Conservation (phyloP, 1,140 invertebrate species). For the Brachionus koreanus region DNA sequence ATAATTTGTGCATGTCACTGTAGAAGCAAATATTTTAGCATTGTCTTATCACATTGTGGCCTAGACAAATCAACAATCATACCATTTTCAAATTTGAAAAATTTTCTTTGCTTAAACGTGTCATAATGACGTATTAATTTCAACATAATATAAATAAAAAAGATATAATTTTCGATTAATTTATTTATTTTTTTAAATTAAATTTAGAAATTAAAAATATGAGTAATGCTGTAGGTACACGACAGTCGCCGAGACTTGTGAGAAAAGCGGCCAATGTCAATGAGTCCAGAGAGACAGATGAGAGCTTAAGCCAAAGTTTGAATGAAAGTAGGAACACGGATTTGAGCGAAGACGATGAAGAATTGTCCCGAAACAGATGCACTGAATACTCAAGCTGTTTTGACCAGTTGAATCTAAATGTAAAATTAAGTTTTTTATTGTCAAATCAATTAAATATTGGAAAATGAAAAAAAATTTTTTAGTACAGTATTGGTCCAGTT, state of each 20-base stretch:
- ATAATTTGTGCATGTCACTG: background rate
- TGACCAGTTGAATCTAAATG: background rate
- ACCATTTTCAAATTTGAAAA: background rate
- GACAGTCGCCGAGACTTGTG: background rate
- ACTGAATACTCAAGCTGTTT: background rate
- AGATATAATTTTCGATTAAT: background rate
- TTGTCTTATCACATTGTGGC: background rate
- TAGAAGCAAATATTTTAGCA: background rate
- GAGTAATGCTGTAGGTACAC: background rate
- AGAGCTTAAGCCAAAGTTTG: background rate
- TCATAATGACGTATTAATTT: background rate
- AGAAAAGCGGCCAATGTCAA: background rate
- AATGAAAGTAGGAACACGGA: background rate
- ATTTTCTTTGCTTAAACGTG: background rate
- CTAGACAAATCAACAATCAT: background rate
- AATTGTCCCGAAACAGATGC: background rate
- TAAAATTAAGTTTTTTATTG: background rate
- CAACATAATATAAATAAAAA: background rate
- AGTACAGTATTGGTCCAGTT: slow-evolving; percentile 62
- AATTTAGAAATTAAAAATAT: background rate
- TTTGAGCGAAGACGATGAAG: background rate
- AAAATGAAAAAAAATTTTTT: background rate
- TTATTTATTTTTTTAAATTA: too few species aligned
- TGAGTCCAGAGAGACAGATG: background rate
- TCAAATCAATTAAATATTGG: too few species aligned